Evolutionary conservation across 2,888 invertebrate genomes (phyloP), one percentile per base, ranked within the genome.

Genomic region (Apamea monoglypha): DNA sequence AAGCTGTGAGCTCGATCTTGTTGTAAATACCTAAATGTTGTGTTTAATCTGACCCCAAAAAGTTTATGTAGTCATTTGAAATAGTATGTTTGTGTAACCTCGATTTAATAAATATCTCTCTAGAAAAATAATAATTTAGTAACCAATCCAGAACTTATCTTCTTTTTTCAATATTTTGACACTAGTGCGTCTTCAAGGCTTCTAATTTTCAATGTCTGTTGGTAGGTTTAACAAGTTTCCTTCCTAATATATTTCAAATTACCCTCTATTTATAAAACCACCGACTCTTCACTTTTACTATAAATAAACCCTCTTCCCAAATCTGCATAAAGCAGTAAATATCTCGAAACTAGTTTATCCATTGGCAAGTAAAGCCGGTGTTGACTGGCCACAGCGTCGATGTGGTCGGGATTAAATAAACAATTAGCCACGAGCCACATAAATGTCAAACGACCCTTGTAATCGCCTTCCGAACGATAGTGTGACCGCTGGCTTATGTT

Each of bases 391-490:
- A 76, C 73, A 74, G 50, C 70, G 74, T n/a, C 87, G 86, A 86
- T 84, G 83, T 67, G 82, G 73, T 64, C 44, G 64, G 87, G 91
- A 89, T 91, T 91, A 91, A 88, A 91, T 91, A 91, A 93, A 93
- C 93, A 92, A 92, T 92, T 90, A 91, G 89, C 83, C 76, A 75
- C 76, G 85, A 91, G 90, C 93, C 93, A 88, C 91, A 90, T 93
- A 89, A 91, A 91, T 91, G 93, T 91, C 92, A 89, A 64, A 84
- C 87, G 90, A 92, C 94, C 94, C 93, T 92, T 91, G 92, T 94
- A 94, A 94, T 93, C 93, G 92, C 91, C 90, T 91, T 88, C 88
- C 84, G 88, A 91, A 87, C 91, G 89, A 83, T 87, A 89, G 86
- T 89, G 87, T 88, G 90, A 87, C 91, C 90, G 84, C 90, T 76